Evolutionary conservation across 2,797 vertebrate species (phyloP), one percentile per base, ranked within the genome.

Genomic region (Kryptolebias ocellatus): DNA sequence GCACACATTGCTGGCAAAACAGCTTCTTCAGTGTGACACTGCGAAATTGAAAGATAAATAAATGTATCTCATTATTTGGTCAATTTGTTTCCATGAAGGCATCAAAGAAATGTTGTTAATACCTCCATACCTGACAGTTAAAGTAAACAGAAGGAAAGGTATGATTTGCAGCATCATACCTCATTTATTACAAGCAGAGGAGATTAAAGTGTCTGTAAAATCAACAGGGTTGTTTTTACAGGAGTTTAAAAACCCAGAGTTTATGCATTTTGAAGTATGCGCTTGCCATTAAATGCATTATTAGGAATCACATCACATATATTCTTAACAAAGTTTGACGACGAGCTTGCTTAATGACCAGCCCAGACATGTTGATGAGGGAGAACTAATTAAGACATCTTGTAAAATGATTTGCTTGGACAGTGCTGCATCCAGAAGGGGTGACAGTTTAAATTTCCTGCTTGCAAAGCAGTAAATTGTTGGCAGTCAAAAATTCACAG

Each of bases 321-420:
- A 73, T 67, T 73, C 60, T 47, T 64, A 64, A 62, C 79, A 72
- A 61, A 45, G 11, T 67, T 64, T 76, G 72, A 70, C 37, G 45
- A 50, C 42, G 34, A 1, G 16, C 51, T 52, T n/a, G 39, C 55
- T 71, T 73, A 79, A 71, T 68, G 62, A 69, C 60, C 53, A 42
- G 42, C 27, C 49, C 20, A 65, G 74, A 80, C 69, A 61, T 58
- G 56, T 67, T 56, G 66, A 70, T 3, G 17, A 34, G 31, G 50
- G 17, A 63, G 58, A 81, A 64, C 61, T 73, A 79, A 74, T 80
- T 66, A 70, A 79, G 67, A 67, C 55, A 67, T 70, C 28, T 42
- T 51, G 28, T 50, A 27, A 67, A 28, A 61, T 60, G 0, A 70
- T 66, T 70, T 53, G 18, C 45, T 68, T 47, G 53, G 58, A 42